Evolutionary conservation across 2,113 vertebrate genomes (phyloP), one percentile per base, ranked within the genome.

Genomic region (Lontra canadensis): DNA sequence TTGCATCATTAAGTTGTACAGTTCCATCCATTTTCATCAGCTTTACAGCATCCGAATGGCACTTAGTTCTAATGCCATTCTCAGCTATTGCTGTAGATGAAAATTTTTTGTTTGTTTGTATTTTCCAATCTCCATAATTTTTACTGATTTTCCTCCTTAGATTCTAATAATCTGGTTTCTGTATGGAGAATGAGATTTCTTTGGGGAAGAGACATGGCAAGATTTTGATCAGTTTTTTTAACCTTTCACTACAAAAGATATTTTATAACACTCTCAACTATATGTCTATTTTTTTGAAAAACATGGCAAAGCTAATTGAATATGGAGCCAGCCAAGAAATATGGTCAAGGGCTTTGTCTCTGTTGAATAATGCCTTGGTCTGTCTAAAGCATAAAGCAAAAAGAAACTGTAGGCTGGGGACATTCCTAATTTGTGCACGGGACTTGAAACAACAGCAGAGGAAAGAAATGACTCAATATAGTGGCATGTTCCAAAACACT

Each of bases 11-110:
- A 98, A 98, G 74, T 96, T 92, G 31, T 83, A 55, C 39, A 89
- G 36, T 93, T 98, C 97, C 86, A 91, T 97, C 79, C 87, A 96
- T 88, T 88, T 26, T 96, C 91, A 89, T 71, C 18, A 0, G 65
- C 82, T 94, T 97, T 96, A 95, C 61, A 97, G 87, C 20, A 92
- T 95, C 83, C 97, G 96, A 94, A 85, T 93, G 94, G 49, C 85
- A 94, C 78, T 98, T 84, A 81, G 0, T 69, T 81, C 25, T 96
- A 96, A 97, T 80, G 87, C 81, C 57, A 42, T 83, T 9, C 15
- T 69, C 17, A 93, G 29, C 11, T 78, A 21, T 44, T 95, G 7
- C 8, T 90, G 18, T 59, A 92, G 36, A 85, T 94, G 31, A 79
- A 36, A 36, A 91, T 7, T 3, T 18, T 61, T 59, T 74, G 13